Evolutionary conservation across 35 echinoderm and acorn worm genomes (phyloP).

Genomic region (Holothuria glaberrima): DNA sequence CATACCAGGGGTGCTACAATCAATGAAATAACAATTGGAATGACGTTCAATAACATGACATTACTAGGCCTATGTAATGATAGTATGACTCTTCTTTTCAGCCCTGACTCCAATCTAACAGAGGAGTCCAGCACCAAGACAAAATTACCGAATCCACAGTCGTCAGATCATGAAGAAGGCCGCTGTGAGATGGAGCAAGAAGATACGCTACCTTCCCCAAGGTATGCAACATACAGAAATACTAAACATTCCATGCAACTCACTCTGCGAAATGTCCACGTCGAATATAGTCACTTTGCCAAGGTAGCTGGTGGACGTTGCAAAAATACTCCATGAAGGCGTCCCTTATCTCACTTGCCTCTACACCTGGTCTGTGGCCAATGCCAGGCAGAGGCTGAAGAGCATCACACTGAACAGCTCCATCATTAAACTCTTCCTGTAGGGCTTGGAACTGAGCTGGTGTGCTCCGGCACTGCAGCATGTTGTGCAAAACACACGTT

Average conservation of each 20-base stretch:
- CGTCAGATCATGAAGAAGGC: slow-evolving; percentile 1
- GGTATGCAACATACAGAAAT: neutral
- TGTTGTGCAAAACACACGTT: slow-evolving; percentile 57
- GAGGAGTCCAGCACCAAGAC: neutral
- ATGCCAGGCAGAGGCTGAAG: neutral
- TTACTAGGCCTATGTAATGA: neutral
- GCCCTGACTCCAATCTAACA: slow-evolving; percentile 1
- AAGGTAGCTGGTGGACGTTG: slow-evolving; percentile 1
- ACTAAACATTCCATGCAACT: slow-evolving; percentile 1
- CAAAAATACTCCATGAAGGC: slow-evolving; percentile 7
- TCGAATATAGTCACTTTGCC: slow-evolving; percentile 1
- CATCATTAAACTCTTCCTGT: slow-evolving; percentile 8
- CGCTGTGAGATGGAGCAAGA: neutral
- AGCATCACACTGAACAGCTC: slow-evolving; percentile 5
- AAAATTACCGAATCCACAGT: neutral
- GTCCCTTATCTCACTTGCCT: neutral
- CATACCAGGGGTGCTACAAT: neutral
- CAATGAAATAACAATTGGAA: neutral
- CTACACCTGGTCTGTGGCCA: slow-evolving; percentile 15
- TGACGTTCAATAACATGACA: neutral
- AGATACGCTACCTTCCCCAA: slow-evolving; percentile 1
- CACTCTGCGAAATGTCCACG: slow-evolving; percentile 1
- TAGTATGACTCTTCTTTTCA: neutral
- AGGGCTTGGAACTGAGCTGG: neutral
- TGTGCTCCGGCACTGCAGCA: slow-evolving; percentile 22